Evolutionary conservation across 2,888 invertebrate genomes (phyloP).

Genomic region (Boloria euphrosyne): DNA sequence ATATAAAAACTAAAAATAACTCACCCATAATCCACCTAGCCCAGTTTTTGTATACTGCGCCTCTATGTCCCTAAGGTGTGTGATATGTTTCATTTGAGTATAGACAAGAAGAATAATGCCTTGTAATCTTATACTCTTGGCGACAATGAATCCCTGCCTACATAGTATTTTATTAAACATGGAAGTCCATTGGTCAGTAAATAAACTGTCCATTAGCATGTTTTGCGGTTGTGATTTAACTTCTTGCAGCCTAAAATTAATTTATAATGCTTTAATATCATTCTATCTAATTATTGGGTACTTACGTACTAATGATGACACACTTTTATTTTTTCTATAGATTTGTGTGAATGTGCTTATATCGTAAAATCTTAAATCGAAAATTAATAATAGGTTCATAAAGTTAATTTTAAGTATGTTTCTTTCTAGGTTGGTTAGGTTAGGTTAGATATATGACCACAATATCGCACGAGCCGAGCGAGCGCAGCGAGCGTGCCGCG

Average conservation of each 20-base stretch:
- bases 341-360: too few species aligned
- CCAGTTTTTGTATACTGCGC: slow-evolving; percentile 95
- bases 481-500: too few species aligned
- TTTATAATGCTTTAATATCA: not conserved
- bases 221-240: slow-evolving; percentile 94
- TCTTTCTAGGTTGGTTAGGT: too few species aligned
- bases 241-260: slow-evolving; percentile 88
- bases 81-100: slow-evolving; percentile 89
- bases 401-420: too few species aligned
- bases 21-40: slow-evolving; percentile 95
- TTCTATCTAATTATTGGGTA: too few species aligned
- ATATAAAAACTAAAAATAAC: slow-evolving; percentile 48
- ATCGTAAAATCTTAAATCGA: too few species aligned
- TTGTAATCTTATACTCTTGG: slow-evolving; percentile 91
- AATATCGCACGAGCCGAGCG: too few species aligned
- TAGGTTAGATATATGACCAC: too few species aligned
- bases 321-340: too few species aligned
- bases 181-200: slow-evolving; percentile 93
- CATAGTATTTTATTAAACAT: slow-evolving; percentile 87
- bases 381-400: too few species aligned
- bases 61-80: slow-evolving; percentile 92
- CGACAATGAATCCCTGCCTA: slow-evolving; percentile 87
- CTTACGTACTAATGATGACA: too few species aligned
- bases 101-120: slow-evolving; percentile 92
- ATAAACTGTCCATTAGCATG: slow-evolving; percentile 89